Conservation (phyloP, 2,113 vertebrate genomes). For the Corapipo altera region DNA sequence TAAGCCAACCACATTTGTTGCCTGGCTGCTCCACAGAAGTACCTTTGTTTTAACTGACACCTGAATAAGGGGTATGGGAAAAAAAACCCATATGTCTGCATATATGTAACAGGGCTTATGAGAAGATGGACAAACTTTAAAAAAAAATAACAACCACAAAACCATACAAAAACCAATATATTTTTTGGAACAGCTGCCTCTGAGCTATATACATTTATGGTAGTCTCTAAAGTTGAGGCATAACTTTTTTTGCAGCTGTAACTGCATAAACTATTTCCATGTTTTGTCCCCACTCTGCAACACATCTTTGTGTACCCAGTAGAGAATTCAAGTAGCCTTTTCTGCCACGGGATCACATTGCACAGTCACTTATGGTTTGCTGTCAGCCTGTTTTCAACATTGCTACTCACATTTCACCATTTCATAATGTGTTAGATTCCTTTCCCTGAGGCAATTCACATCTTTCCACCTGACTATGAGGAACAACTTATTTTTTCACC, state of each 20-base stretch:
- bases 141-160: background rate
- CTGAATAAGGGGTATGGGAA: background rate
- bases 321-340: background rate
- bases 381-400: background rate
- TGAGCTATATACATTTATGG: fast-evolving
- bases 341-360: background rate
- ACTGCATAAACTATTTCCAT: background rate
- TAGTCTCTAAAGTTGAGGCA: background rate
- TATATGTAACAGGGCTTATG: background rate
- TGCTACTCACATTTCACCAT: background rate
- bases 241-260: background rate
- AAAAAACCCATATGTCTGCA: fast-evolving
- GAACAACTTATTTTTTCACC: background rate
- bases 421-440: background rate
- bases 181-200: background rate
- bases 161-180: background rate
- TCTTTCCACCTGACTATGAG: background rate
- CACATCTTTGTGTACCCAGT: fast-evolving
- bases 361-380: background rate
- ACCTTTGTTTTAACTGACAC: background rate
- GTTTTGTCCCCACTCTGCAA: background rate
- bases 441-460: background rate
- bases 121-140: background rate
- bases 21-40: background rate
- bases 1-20: background rate